Conservation (phyloP, 2,888 invertebrate genomes). For the Chirona hameri region DNA sequence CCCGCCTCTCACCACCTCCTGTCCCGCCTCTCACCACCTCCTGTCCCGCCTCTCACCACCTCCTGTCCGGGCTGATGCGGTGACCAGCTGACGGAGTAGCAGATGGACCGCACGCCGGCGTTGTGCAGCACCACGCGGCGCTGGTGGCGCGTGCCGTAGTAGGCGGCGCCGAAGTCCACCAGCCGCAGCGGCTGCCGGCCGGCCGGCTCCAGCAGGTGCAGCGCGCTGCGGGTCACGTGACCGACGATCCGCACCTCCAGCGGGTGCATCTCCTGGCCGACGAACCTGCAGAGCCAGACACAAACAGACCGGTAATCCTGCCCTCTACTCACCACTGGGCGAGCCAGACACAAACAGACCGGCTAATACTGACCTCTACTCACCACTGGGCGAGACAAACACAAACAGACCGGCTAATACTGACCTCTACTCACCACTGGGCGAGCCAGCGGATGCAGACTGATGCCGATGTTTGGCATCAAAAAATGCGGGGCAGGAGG, state of each 20-base stretch:
- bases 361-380: too few relatives aligned
- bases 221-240: neutral
- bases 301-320: too few relatives aligned
- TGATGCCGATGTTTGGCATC: neutral
- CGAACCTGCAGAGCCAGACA: neutral
- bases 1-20: too few relatives aligned
- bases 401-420: too few relatives aligned
- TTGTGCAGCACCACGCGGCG: slow-evolving; percentile 49
- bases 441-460: too few relatives aligned
- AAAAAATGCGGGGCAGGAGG: neutral
- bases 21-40: too few relatives aligned
- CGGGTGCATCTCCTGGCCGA: slow-evolving; percentile 3
- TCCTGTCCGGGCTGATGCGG: neutral
- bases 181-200: slow-evolving; percentile 43
- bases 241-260: slow-evolving; percentile 9
- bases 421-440: too few relatives aligned
- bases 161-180: slow-evolving; percentile 49
- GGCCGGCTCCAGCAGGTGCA: neutral
- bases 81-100: slow-evolving; percentile 40
- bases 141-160: slow-evolving; percentile 46
- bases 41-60: neutral
- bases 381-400: too few relatives aligned
- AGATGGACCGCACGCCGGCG: slow-evolving; percentile 47
- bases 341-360: too few relatives aligned
- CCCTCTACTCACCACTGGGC: too few relatives aligned